Base-by-base conservation (phyloP, 2,797 vertebrate genomes). In the Girardinus metallicus region DNA sequence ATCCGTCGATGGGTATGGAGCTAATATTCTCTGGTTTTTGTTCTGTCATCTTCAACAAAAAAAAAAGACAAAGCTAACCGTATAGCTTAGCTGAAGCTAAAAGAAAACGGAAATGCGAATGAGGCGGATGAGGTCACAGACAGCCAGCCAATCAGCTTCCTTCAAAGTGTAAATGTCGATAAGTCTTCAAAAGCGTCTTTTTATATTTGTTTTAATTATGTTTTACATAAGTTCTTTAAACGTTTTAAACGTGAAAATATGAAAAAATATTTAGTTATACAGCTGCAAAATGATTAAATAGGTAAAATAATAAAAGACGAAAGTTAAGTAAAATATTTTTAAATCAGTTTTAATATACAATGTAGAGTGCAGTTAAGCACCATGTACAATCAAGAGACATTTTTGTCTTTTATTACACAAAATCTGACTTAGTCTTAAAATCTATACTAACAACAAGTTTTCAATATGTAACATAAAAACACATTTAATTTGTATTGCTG, bases 1-100 rank as follows among this genome's bases (percentile, higher is more conserved):
- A 96, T 4, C 74, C 94, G 39, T 96, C 95, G 8, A 96, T 90
- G 0, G 96, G 96, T 26, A 95, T 57, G 0, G 93, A 90, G 74
- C 92, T 95, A 2, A 90, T 83, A 74, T 96, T 96, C 4, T 89
- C 62, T 1, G 86, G 73, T 91, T 96, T 95, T 2, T 88, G 80
- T 0, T 85, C 84, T 5, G 87, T 88, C 96, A 96, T 96, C 51
- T 87, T 90, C 2, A 72, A 0, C 57, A 81, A 87, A 36, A 53
- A 0, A 62, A 81, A 87, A 36, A 53, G 39, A 26, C 46, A 0
- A 68, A 78, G 39, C 21, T 47, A 13, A 18, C 29, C 23, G 31
- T 26, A 9, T 21, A 39, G 34, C 72, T 49, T 62, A 62, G 55
- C 74, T 46, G 46, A 29, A 77, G 76, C 23, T 51, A 43, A 81